Base-by-base conservation (phyloP, 1,140 invertebrate genomes). In the Zaprionus kolodkinae region DNA sequence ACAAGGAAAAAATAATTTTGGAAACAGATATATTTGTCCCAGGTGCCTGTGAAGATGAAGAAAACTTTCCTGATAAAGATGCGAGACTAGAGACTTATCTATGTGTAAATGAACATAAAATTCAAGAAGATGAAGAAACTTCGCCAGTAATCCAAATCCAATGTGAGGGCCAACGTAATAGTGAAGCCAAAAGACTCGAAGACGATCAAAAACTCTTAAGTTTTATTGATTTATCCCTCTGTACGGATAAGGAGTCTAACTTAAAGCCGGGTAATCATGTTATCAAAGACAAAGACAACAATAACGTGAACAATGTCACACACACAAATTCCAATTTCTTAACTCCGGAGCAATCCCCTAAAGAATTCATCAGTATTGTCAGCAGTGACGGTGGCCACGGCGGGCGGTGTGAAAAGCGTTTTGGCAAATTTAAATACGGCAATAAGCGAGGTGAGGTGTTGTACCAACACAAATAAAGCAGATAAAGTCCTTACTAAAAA, bases 401-500 rank as follows among this genome's bases (percentile, higher is more conserved):
- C 25, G 72, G 77, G 3, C 60, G 78, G 27, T 59, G 63, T 62
- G 92, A 94, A 75, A 93, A 92, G 66, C 93, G 93, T 80, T 91
- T 93, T 72, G 92, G 92, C 25, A 94, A 93, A 82, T 91, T 93
- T 48, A 93, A 93, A 72, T 93, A 93, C 76, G 92, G 93, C 64
- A 91, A 93, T 83, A 94, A 93, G 93, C 93, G 93, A 94, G 93
- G 93, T 94, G 92, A 83, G 70, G 75, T 78, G 81, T 82, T 76
- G 56, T 67, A 79, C 75, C 82, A 67, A 21, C 27, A 30, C 27
- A 30, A 30, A 30, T 30, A 30, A 35, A 48, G 30, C 59, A 55
- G 6, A 50, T 6, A 3, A 52, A 43, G 9, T 15, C 27, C n/a
- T 30, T 27, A 54, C 25, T n/a, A 61, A 10, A 13, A 59, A 17